Evolutionary conservation across 2,797 vertebrate genomes (phyloP), one percentile per base, ranked within the genome.

Genomic region (Chiropotes sagulatus): DNA sequence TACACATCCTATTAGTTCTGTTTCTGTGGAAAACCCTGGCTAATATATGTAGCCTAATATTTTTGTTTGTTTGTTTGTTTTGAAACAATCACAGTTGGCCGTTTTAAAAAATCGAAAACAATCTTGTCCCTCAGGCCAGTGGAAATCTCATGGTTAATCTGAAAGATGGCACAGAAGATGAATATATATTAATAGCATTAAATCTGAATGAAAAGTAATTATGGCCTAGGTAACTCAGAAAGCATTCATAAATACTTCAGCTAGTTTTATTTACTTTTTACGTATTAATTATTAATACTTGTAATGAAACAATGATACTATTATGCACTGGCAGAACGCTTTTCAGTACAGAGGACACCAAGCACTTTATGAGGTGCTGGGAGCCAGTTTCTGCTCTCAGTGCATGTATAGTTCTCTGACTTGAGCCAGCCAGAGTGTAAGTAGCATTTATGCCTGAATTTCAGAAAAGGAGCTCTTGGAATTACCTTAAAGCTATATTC

Each of bases 251-350:
- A 95, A 70, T 50, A 26, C 48, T 97, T 90, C 0, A 0, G 50
- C 92, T 96, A 41, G 75, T 93, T 90, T 93, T 97, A 82, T 96
- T 95, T 96, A 88, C 0, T 0, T 96, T 98, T 97, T 84, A 44
- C 12, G 11, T 0, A 4, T 78, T 84, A 97, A 94, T 97, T 96
- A 86, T 93, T 96, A 84, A 95, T 83, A 41, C 46, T 48, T 54
- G 3, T 50, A 85, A 82, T 92, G 73, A 97, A 97, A 78, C 48
- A 93, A 91, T 83, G 75, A 70, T 87, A 36, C 28, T 50, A 0
- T 92, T 94, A 39, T 88, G 83, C 33, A 64, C 46, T 79, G 44
- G 61, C 22, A 78, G 73, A 57, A 33, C 26, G 58, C 26, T 93
- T 94, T 92, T 88, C 39, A 36, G 50, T 58, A 36, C 13, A 58